Conservation (phyloP, 2,797 vertebrate species). For the Liasis olivaceus region DNA sequence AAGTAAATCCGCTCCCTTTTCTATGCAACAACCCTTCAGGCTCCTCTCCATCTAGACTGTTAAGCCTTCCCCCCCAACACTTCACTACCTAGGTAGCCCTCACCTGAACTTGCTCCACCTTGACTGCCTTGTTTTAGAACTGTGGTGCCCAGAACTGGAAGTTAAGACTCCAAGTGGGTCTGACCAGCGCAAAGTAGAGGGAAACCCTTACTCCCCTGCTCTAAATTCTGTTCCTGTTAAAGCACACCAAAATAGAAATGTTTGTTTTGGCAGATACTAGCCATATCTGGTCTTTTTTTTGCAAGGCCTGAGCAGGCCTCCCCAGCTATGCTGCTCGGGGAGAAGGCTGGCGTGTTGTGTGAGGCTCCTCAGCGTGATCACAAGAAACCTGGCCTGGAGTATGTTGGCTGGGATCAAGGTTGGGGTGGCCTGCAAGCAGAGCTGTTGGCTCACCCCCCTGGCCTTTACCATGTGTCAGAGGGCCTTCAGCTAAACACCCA, state of each 20-base stretch:
- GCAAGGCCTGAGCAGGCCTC: too few species aligned
- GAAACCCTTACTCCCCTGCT: not conserved
- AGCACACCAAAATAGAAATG: not conserved
- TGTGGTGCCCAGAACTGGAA: not conserved
- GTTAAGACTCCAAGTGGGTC: not conserved
- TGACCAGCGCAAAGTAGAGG: not conserved
- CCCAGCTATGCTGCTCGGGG: not conserved
- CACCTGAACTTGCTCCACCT: not conserved
- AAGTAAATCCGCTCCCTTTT: not conserved
- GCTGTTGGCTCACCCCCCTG: not conserved
- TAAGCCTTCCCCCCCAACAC: not conserved
- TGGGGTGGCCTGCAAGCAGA: not conserved
- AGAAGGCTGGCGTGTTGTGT: not conserved
- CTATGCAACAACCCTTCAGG: not conserved
- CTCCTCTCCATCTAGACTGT: not conserved
- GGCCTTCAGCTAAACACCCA: not conserved
- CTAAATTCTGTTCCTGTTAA: not conserved
- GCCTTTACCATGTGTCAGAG: not conserved
- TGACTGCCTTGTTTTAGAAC: not conserved
- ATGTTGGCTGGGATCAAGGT: not conserved
- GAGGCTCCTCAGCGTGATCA: not conserved
- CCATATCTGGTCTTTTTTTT: not conserved
- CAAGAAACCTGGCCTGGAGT: not conserved
- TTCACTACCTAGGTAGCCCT: not conserved
- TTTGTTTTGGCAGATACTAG: not conserved